A percentile compares a stretch with the other conserved stretches of the same genome.
Conservation (phyloP, 2,797 vertebrate species). For the Cygnus olor region DNA sequence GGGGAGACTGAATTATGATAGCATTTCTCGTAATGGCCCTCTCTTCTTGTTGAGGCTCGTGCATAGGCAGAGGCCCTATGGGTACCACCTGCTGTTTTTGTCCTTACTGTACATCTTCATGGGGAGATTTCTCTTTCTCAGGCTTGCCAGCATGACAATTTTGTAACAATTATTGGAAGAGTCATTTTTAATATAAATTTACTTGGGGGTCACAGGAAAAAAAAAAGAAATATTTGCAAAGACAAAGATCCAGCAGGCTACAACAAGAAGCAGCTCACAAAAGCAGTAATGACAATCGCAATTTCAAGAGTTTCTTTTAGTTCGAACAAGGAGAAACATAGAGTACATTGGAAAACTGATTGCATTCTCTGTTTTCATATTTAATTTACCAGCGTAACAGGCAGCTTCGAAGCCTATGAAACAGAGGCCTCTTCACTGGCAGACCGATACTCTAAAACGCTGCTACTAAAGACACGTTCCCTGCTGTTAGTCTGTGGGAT, state of each 20-base stretch:
- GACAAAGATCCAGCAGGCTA: not conserved
- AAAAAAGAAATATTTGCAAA: not conserved
- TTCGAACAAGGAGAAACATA: not conserved
- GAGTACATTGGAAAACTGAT: not conserved
- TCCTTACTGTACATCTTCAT: not conserved
- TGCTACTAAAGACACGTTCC: not conserved
- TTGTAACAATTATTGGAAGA: not conserved
- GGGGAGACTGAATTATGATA: not conserved
- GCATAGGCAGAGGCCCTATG: not conserved
- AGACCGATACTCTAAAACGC: not conserved
- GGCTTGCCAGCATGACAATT: not conserved
- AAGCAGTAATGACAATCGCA: not conserved
- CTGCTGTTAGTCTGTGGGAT: not conserved
- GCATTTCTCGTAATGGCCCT: not conserved
- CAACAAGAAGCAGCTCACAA: not conserved
- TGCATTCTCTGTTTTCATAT: not conserved
- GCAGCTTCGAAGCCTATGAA: not conserved
- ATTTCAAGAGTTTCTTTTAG: not conserved
- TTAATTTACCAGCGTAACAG: not conserved
- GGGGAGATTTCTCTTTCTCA: not conserved
- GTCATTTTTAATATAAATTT: not conserved
- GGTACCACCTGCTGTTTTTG: not conserved
- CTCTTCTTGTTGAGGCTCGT: not conserved
- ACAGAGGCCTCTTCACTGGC: not conserved
- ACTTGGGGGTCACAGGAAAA: not conserved